Evolutionary conservation across 2,888 invertebrate species (phyloP).

Genomic region (Cephus nigrinus): DNA sequence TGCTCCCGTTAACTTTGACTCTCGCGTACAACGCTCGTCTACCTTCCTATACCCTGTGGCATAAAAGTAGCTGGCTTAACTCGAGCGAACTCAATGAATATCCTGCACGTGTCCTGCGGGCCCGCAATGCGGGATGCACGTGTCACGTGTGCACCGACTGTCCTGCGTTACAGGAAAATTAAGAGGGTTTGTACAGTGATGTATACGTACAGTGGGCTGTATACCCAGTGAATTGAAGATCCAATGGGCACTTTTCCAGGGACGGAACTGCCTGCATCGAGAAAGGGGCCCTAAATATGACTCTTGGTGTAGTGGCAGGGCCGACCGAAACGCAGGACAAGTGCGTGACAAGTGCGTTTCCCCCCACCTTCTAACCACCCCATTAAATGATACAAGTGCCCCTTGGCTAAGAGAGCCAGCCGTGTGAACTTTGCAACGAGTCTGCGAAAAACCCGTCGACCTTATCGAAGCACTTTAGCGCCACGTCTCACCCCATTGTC

Average conservation of each 20-base stretch:
- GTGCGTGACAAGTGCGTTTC: constrained; percentile 31
- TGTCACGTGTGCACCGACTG: constrained; percentile 32
- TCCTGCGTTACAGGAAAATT: background rate
- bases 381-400: background rate
- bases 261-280: background rate
- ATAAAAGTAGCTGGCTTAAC: background rate
- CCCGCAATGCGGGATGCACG: constrained; percentile 36
- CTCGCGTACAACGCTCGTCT: background rate
- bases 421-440: constrained; percentile 44
- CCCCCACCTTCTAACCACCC: background rate
- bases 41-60: background rate
- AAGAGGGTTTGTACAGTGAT: background rate
- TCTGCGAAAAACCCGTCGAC: constrained; percentile 35
- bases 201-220: background rate
- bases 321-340: constrained; percentile 24
- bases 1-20: background rate
- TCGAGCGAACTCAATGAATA: constrained; percentile 14
- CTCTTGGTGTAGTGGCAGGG: constrained; percentile 4
- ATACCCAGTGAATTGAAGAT: constrained; percentile 1
- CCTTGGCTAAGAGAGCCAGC: background rate
- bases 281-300: background rate
- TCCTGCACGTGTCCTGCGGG: constrained; percentile 34
- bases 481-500: background rate
- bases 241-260: constrained; percentile 12
- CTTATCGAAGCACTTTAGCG: constrained; percentile 28